Base-by-base conservation (phyloP, 2,888 invertebrate species). In the Spatulosminthurus flaviceps region DNA sequence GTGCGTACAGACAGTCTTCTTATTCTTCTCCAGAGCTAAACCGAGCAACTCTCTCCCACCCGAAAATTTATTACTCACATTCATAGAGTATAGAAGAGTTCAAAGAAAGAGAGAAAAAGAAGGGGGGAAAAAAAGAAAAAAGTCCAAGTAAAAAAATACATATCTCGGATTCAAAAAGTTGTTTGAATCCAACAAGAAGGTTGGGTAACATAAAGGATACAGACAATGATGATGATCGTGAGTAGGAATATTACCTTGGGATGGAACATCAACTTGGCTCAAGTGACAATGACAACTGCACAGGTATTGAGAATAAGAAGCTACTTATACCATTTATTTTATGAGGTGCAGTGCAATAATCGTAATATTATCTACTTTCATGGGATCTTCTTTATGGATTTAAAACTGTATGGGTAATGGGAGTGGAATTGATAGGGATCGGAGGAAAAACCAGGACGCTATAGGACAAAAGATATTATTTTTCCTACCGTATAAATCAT, bases 31-130 rank as follows among this genome's bases (percentile, higher is more conserved):
- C 13, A 41, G 7, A 13, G 51, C n/a, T 51, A 13, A 51, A 51
- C 51, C 51, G 5, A 51, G 16, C 51, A 51, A n/a, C 51, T 51
- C 51, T n/a, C 9, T 41, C 13, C n/a, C 34, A 34, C 34, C 34
- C 34, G 34, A 19, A 51, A 51, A 51, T 51, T 51, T 51, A 51
- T 51, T 51, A 51, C 51, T 51, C 51, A 16, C 51, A 51, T 51
- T 51, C 51, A 11, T 4, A 51, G 51, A 51, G 51, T 51, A 11
- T 19, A 51, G 51, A 51, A 51, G 51, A 51, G 51, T 51, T 51
- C 51, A 51, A 19, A 51, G 51, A 51, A 16, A 51, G 16, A 51
- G 51, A 51, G 2, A 51, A 19, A 51, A 51, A 9, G 34, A 34
- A n/a, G n/a, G n/a, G 34, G 9, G 9, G 4, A 34, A 9, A 34